These are phyloP conservation scores for Gallinago paraguaiae DNA, from an alignment of 2,113 vertebrate genomes.

Conservation along the genomic window DNA sequence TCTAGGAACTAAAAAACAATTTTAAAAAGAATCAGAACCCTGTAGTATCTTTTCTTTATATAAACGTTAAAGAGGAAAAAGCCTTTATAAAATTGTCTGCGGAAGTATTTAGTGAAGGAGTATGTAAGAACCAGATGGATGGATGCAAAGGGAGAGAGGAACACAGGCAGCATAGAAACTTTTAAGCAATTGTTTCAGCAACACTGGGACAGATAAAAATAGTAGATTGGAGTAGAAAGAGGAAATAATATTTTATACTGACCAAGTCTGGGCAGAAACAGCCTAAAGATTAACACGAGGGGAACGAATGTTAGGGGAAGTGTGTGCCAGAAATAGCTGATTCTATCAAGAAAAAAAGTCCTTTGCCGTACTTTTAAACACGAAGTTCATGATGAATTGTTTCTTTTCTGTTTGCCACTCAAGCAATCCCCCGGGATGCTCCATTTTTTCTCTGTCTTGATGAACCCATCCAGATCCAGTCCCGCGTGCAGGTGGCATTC, in stretches of 20 bases:
- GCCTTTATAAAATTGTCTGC: background rate
- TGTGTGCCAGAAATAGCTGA: background rate
- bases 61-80: background rate
- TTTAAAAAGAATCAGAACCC: background rate
- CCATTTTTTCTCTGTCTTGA: background rate
- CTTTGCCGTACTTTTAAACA: background rate
- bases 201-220: background rate
- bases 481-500: background rate
- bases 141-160: background rate
- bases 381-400: background rate
- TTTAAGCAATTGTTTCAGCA: background rate
- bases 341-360: background rate
- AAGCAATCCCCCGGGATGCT: background rate
- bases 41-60: background rate
- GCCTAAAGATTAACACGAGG: background rate
- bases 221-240: background rate
- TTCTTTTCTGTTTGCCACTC: background rate
- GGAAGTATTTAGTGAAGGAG: background rate
- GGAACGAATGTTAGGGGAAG: background rate
- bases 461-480: background rate
- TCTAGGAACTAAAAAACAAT: background rate
- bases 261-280: background rate
- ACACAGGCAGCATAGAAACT: background rate
- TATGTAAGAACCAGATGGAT: background rate
- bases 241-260: background rate